These are phyloP conservation scores for Parapsyche elsis DNA, from an alignment of 1,140 invertebrate species.

Conservation along the genomic window DNA sequence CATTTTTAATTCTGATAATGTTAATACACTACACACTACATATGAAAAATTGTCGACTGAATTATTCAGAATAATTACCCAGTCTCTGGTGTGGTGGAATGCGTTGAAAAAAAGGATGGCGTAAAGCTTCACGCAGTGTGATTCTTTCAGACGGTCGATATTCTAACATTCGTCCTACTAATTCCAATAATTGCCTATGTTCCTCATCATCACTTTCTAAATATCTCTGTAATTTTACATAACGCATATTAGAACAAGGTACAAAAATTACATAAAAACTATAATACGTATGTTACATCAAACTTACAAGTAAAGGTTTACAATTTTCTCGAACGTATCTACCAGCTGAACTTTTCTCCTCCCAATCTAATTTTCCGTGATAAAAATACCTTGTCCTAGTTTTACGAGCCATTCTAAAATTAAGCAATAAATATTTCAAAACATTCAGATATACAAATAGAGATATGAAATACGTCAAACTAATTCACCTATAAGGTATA, in stretches of 20 bases:
- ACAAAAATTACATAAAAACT: not conserved
- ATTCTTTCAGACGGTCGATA: constrained; percentile 94
- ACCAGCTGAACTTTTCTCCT: constrained; percentile 93
- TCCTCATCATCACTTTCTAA: constrained; percentile 89
- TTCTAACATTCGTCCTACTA: constrained; percentile 95
- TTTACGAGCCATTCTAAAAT: constrained; percentile 88
- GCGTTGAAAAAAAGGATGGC: constrained; percentile 94
- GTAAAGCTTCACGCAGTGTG: constrained; percentile 87
- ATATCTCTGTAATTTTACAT: constrained; percentile 81
- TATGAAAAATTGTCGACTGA: not conserved
- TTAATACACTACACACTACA: constrained; percentile 51
- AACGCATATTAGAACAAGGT: not conserved
- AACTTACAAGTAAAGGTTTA: constrained; percentile 90
- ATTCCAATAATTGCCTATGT: constrained; percentile 92
- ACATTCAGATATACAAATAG: not conserved
- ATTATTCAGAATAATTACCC: constrained; percentile 59
- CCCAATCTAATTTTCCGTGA: constrained; percentile 94
- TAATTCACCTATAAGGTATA: constrained; percentile 84
- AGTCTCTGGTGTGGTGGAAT: constrained; percentile 80
- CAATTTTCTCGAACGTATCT: constrained; percentile 98
- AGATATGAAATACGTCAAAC: not conserved
- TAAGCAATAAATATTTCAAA: constrained; percentile 54
- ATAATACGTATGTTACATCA: not conserved
- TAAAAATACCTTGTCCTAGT: constrained; percentile 98
- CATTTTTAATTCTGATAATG: not conserved